A percentile compares a stretch with the other conserved stretches of the same genome.
Evolutionary conservation across 2,113 vertebrate species (phyloP).

Genomic region (Gymnocephalus cernua): DNA sequence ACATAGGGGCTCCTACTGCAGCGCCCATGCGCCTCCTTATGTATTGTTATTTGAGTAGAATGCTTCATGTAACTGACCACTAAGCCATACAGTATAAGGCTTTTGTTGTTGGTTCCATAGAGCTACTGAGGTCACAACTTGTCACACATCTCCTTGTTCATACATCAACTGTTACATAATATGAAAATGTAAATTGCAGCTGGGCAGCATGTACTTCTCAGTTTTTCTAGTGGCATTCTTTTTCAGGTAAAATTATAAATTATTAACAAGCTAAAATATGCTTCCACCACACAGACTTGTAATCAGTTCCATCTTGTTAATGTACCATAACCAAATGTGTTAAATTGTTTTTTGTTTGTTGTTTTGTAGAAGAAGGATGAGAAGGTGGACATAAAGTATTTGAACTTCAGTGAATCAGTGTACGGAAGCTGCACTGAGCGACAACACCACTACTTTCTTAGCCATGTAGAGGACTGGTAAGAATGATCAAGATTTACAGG

Average conservation of each 20-base stretch:
- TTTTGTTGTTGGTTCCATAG: background rate
- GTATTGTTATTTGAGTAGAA: background rate
- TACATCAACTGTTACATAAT: background rate
- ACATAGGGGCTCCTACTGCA: background rate
- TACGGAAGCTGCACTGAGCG: slow-evolving; percentile 90
- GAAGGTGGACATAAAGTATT: slow-evolving; percentile 88
- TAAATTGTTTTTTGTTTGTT: background rate
- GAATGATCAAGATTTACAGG: slow-evolving; percentile 33
- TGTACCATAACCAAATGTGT: background rate
- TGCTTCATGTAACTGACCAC: background rate
- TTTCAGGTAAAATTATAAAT: background rate
- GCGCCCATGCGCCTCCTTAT: background rate
- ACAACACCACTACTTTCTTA: slow-evolving; percentile 94
- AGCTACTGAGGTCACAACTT: background rate
- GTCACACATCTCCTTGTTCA: background rate
- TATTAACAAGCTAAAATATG: background rate
- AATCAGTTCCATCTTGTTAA: background rate
- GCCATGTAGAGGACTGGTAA: slow-evolving; percentile 94
- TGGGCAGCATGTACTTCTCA: background rate
- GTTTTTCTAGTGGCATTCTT: background rate
- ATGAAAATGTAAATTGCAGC: background rate
- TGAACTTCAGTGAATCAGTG: slow-evolving; percentile 95
- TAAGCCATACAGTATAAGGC: background rate
- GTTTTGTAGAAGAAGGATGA: slow-evolving; percentile 93
- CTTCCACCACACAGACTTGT: background rate